phyloP scores from a whole-genome alignment of 2,113 vertebrate genomes.

The Poeciliopsis turrubarensis region DNA sequence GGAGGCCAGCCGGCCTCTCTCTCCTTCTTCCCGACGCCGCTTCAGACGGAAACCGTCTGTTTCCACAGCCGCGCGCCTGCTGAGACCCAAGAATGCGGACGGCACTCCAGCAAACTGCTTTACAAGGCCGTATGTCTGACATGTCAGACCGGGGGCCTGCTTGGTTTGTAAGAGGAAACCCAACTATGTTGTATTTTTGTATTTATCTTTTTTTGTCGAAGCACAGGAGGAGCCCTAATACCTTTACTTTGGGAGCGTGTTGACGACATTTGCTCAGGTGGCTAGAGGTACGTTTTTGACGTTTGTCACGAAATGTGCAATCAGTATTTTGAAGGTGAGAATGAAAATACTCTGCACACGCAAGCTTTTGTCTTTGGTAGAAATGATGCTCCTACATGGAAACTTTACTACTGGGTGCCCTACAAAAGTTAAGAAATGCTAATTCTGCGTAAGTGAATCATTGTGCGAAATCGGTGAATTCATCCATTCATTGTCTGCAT shows the following conservation, averaged over 20 bases:
- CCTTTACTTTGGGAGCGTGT: not conserved
- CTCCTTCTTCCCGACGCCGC: slow-evolving; percentile 57
- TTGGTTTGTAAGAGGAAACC: not conserved
- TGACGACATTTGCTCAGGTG: not conserved
- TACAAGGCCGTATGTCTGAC: slow-evolving; percentile 41
- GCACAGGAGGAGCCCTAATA: not conserved
- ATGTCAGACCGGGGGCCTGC: slow-evolving; percentile 34
- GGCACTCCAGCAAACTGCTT: slow-evolving; percentile 61
- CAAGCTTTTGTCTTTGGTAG: too few relatives aligned
- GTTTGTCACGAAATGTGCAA: not conserved
- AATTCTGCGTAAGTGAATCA: too few relatives aligned
- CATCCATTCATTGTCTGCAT: too few relatives aligned
- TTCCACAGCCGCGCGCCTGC: slow-evolving; percentile 71
- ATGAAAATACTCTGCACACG: too few relatives aligned
- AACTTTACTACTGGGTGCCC: too few relatives aligned
- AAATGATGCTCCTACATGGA: too few relatives aligned
- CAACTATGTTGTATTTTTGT: not conserved
- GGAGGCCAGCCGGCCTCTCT: slow-evolving; percentile 43
- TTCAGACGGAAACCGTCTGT: slow-evolving; percentile 71
- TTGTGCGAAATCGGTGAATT: too few relatives aligned
- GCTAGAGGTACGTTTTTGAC: not conserved
- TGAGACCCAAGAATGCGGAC: slow-evolving; percentile 67
- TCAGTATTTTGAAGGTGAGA: too few relatives aligned
- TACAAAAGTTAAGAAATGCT: too few relatives aligned
- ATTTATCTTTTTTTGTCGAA: not conserved